phyloP scores from a whole-genome alignment of 1,140 invertebrate genomes.

The Nephila pilipes region DNA sequence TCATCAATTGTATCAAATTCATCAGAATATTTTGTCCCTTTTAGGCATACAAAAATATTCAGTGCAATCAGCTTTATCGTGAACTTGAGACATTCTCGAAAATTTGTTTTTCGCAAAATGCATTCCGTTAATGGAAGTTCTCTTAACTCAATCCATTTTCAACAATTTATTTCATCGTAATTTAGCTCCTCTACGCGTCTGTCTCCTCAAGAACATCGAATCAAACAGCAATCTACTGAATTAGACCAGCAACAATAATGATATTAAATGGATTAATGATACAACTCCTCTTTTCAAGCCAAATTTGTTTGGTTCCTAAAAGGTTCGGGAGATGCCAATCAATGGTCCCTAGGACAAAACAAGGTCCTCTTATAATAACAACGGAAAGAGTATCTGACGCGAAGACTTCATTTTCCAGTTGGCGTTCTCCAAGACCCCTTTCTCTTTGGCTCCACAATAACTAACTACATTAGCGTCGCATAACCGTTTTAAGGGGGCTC shows the following conservation, averaged over 20 bases:
- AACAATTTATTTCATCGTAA: neutral
- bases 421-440: neutral
- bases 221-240: neutral
- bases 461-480: constrained; percentile 72
- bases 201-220: neutral
- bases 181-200: neutral
- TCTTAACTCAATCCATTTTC: neutral
- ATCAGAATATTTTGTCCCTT: no score
- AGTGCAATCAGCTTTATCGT: no score
- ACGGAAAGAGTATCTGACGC: neutral
- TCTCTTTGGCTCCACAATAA: constrained; percentile 42
- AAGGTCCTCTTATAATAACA: neutral
- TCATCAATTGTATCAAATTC: no score
- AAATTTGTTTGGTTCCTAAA: constrained; percentile 35
- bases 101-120: no score
- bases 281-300: neutral
- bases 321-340: constrained; percentile 3
- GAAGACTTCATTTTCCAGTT: constrained; percentile 22
- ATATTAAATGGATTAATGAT: constrained; percentile 23
- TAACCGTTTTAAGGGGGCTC: constrained; percentile 65
- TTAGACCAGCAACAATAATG: neutral
- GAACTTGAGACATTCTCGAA: no score
- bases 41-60: no score
- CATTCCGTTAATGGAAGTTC: no score
- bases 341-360: neutral